Conservation (phyloP, 2,888 invertebrate genomes). For the Acleris holmiana region DNA sequence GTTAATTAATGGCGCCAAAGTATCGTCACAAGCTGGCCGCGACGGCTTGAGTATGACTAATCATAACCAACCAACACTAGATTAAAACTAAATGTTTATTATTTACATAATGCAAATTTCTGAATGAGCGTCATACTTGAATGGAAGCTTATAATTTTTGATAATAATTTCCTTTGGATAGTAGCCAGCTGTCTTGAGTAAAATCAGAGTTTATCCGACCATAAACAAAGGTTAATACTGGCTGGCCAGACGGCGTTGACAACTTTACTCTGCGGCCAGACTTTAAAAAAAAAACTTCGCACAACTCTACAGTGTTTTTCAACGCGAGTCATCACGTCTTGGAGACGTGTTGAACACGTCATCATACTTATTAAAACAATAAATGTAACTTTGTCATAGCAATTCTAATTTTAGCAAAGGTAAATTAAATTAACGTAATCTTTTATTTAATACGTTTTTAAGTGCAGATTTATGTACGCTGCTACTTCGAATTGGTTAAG, state of each 20-base stretch:
- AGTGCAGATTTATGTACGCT: constrained; percentile 12
- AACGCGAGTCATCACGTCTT: constrained; percentile 31
- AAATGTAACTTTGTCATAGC: neutral
- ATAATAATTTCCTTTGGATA: constrained; percentile 56
- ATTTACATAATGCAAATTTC: neutral
- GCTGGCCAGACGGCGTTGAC: constrained; percentile 66
- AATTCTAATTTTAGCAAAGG: constrained; percentile 14
- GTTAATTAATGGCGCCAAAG: constrained; percentile 27
- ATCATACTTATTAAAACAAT: constrained; percentile 12
- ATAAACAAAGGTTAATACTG: constrained; percentile 66
- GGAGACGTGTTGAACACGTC: constrained; percentile 5
- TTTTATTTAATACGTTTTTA: constrained; percentile 21
- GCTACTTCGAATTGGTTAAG: constrained; percentile 3
- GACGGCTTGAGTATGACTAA: constrained; percentile 10
- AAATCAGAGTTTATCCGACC: constrained; percentile 54
- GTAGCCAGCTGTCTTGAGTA: constrained; percentile 54
- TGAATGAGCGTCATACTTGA: constrained; percentile 29
- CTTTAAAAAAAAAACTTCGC: constrained; percentile 48
- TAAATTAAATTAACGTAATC: constrained; percentile 5
- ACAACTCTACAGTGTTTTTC: neutral
- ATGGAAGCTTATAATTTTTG: constrained; percentile 49
- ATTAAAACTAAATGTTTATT: constrained; percentile 3
- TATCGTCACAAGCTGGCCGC: constrained; percentile 6
- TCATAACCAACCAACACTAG: constrained; percentile 3
- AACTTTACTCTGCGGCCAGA: constrained; percentile 62